A percentile compares a stretch with the other conserved stretches of the same genome.
These are phyloP conservation scores for Podocnemis expansa DNA, from an alignment of 2,113 vertebrate species.

Conservation along the genomic window DNA sequence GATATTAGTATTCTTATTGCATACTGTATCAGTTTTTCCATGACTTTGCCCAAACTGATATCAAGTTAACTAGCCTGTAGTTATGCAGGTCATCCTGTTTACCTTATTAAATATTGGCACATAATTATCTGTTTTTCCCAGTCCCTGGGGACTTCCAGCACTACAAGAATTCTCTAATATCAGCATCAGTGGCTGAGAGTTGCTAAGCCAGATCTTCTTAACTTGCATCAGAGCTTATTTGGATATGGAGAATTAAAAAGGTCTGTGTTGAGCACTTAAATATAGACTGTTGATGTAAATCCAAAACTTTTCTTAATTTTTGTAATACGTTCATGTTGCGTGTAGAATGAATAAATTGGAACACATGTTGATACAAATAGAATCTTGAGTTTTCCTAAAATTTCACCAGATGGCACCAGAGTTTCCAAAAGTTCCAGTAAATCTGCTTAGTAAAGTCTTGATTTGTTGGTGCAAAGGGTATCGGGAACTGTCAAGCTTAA, in stretches of 20 bases:
- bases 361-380: background rate
- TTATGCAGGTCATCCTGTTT: background rate
- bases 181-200: background rate
- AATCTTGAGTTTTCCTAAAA: conserved; percentile 6
- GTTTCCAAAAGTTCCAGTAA: conserved; percentile 5
- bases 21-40: background rate
- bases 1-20: background rate
- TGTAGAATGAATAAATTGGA: background rate
- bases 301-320: rapidly evolving
- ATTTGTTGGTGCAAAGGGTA: background rate
- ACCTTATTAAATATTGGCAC: background rate
- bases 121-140: background rate
- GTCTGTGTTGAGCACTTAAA: background rate
- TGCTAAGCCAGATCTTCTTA: background rate
- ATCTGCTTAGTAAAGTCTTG: background rate
- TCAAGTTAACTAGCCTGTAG: background rate
- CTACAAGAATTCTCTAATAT: background rate
- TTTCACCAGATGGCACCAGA: conserved; percentile 60
- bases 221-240: background rate
- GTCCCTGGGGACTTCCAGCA: background rate
- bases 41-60: background rate
- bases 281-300: rapidly evolving
- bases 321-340: background rate
- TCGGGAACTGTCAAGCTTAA: background rate
- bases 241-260: background rate